These are phyloP conservation scores for Drosophila stalkeri DNA, from an alignment of 2,888 invertebrate species.

Conservation along the genomic window DNA sequence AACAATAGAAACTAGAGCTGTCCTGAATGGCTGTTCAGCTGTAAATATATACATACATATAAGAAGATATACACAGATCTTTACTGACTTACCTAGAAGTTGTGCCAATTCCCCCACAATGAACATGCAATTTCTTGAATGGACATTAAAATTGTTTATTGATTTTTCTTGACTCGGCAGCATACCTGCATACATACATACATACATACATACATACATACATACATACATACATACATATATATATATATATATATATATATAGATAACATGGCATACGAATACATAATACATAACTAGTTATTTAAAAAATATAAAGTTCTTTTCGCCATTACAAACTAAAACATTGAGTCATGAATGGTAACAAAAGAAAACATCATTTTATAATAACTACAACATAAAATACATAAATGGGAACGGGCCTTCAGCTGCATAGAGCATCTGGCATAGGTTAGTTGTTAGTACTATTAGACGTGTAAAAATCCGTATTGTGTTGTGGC, in stretches of 20 bases:
- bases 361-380: slow-evolving; percentile 43
- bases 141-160: slow-evolving; percentile 62
- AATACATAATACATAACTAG: slow-evolving; percentile 59
- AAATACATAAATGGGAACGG: slow-evolving; percentile 44
- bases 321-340: slow-evolving; percentile 19
- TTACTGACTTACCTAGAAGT: background rate
- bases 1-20: slow-evolving; percentile 12
- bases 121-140: slow-evolving; percentile 24
- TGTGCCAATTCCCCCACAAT: slow-evolving; percentile 2
- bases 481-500: slow-evolving; percentile 15
- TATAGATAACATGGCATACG: slow-evolving; percentile 37
- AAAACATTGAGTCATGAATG: slow-evolving; percentile 19
- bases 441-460: slow-evolving; percentile 31
- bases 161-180: slow-evolving; percentile 43
- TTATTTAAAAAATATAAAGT: slow-evolving; percentile 39
- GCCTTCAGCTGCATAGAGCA: slow-evolving; percentile 6
- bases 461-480: slow-evolving; percentile 14
- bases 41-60: slow-evolving; percentile 5
- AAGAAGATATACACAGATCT: background rate
- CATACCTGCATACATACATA: slow-evolving; percentile 33
- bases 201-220: slow-evolving; percentile 21
- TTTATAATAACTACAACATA: slow-evolving; percentile 60
- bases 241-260: slow-evolving; percentile 16
- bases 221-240: slow-evolving; percentile 30
- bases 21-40: background rate